Conservation (phyloP, 2,113 vertebrate genomes). For the Mus pahari region DNA sequence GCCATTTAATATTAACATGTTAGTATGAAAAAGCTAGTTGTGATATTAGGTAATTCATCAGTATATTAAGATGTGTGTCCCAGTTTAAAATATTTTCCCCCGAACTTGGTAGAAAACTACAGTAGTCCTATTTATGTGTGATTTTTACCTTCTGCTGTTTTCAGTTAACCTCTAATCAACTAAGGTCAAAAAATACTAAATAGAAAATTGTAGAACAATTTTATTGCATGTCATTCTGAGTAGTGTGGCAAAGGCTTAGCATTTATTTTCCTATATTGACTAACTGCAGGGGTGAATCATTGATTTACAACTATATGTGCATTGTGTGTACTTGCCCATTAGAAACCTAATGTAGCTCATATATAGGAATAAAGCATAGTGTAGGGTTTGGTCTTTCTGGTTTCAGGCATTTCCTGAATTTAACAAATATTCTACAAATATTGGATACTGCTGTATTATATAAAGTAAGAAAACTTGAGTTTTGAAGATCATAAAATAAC, state of each 20-base stretch:
- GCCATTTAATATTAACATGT: not conserved
- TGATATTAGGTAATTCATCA: not conserved
- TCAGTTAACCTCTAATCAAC: not conserved
- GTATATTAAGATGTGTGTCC: not conserved
- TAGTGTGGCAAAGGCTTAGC: not conserved
- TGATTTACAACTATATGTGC: not conserved
- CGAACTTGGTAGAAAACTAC: conserved; percentile 10
- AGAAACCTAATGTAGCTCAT: not conserved
- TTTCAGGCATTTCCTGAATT: too few species aligned
- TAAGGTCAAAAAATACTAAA: not conserved
- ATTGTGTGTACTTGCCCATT: not conserved
- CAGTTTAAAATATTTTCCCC: not conserved
- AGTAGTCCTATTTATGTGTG: not conserved
- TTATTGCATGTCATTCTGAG: not conserved
- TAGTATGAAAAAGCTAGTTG: conserved; percentile 10
- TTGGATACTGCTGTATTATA: not conserved
- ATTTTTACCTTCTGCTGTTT: not conserved
- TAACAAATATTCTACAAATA: not conserved
- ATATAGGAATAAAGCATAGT: too few species aligned
- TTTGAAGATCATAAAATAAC: not conserved
- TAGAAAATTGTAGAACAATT: not conserved
- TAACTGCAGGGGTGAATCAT: not conserved
- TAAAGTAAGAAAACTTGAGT: not conserved
- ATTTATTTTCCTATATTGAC: accelerated
- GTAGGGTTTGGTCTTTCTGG: too few species aligned